Conservation (phyloP, 2,888 invertebrate genomes). For the Parapristionchus giblindavisi region DNA sequence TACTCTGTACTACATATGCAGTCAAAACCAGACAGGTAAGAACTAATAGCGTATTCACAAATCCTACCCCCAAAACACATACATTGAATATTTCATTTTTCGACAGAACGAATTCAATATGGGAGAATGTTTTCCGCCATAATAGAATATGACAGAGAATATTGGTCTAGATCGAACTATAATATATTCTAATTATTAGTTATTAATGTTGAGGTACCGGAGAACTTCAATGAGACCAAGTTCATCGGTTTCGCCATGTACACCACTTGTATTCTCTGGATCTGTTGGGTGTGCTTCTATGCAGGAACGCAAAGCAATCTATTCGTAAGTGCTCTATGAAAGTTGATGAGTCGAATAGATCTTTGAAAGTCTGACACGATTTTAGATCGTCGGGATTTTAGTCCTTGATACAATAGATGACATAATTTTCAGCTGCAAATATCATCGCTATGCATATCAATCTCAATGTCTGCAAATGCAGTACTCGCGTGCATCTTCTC, state of each 20-base stretch:
- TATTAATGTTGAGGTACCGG: constrained; percentile 79
- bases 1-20: constrained; percentile 82
- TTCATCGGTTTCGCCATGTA: constrained; percentile 79
- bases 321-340: constrained; percentile 74
- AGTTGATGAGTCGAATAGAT: background rate
- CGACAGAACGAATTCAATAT: too few species aligned
- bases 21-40: constrained; percentile 79
- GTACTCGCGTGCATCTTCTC: constrained; percentile 79
- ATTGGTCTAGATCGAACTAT: too few species aligned
- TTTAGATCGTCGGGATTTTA: too few species aligned
- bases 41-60: constrained; percentile 78
- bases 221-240: constrained; percentile 73
- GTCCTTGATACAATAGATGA: too few species aligned
- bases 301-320: constrained; percentile 83
- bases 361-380: too few species aligned
- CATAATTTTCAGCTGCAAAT: constrained; percentile 78
- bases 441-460: constrained; percentile 79
- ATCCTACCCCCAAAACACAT: constrained; percentile 81
- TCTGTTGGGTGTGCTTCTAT: constrained; percentile 83
- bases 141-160: too few species aligned
- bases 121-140: too few species aligned
- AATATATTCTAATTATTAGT: too few species aligned
- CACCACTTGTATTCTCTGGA: constrained; percentile 83
- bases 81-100: too few species aligned
- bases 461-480: constrained; percentile 79